phyloP scores from a whole-genome alignment of 2,888 invertebrate species.

The Scaptomyza flava region DNA sequence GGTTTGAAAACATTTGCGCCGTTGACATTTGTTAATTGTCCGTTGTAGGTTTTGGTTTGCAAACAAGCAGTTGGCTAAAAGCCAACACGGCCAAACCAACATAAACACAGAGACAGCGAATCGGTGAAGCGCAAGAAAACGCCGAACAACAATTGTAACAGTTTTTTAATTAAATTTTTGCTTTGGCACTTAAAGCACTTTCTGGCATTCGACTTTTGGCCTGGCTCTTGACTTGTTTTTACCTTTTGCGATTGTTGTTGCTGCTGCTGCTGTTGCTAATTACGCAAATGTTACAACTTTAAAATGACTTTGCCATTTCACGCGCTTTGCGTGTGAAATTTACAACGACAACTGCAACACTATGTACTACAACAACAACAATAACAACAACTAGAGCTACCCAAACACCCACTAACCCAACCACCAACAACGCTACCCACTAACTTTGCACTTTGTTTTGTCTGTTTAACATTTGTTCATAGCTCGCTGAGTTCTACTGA shows the following conservation, averaged over 20 bases:
- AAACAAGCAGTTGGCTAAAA: constrained; percentile 76
- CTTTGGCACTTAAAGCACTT: constrained; percentile 55
- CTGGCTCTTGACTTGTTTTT: constrained; percentile 29
- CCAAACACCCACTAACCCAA: neutral
- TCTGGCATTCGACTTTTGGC: constrained; percentile 21
- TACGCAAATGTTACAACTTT: constrained; percentile 73
- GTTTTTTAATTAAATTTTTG: constrained; percentile 78
- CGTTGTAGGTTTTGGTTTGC: constrained; percentile 32
- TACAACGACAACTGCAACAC: constrained; percentile 41
- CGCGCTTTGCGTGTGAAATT: constrained; percentile 54
- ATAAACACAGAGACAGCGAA: constrained; percentile 12
- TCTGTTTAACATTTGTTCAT: constrained; percentile 77
- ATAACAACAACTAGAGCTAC: neutral
- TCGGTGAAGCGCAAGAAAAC: constrained; percentile 20
- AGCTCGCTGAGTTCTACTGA: constrained; percentile 74
- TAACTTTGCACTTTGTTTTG: constrained; percentile 69
- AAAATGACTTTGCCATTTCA: constrained; percentile 62
- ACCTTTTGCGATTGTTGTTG: constrained; percentile 33
- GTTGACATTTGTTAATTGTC: constrained; percentile 78
- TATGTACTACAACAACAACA: constrained; percentile 2
- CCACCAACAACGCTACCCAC: neutral
- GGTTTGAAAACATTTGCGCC: constrained; percentile 24
- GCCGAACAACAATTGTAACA: constrained; percentile 59
- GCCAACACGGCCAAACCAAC: constrained; percentile 64
- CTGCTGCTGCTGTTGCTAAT: constrained; percentile 58